Percentiles rank a stretch among this genome's conserved stretches.
Conservation (phyloP, 2,113 vertebrate genomes). For the Amblyornis subalaris region DNA sequence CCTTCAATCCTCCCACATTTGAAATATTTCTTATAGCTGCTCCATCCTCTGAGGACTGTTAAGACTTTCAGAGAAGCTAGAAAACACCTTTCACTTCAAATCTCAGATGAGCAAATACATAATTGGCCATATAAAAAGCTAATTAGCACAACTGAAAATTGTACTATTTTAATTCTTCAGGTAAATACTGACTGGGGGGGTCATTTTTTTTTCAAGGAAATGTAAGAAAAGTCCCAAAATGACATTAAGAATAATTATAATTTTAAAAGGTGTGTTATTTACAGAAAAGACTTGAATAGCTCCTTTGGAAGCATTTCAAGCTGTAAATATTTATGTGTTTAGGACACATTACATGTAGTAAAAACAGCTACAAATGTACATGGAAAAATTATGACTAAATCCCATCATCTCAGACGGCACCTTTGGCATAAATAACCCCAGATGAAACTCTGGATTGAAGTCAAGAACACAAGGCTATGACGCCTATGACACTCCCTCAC, state of each 20-base stretch:
- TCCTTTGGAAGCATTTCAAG: constrained; percentile 3
- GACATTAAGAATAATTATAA: not conserved
- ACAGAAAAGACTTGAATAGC: not conserved
- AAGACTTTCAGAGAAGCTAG: not conserved
- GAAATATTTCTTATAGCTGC: not conserved
- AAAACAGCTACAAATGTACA: not conserved
- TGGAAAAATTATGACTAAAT: not conserved
- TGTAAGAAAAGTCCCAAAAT: not conserved
- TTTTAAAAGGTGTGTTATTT: not conserved
- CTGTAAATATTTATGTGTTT: constrained; percentile 41
- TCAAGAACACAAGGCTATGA: not conserved
- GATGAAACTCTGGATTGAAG: not conserved
- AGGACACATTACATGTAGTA: not conserved
- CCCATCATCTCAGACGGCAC: not conserved
- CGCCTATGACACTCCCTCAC: not conserved
- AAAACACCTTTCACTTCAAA: not conserved
- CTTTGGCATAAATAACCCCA: not conserved
- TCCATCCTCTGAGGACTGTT: not conserved
- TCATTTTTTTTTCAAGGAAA: not conserved
- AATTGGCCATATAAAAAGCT: not conserved
- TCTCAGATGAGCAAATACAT: not conserved
- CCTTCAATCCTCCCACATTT: not conserved
- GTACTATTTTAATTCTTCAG: not conserved
- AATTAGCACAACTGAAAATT: not conserved
- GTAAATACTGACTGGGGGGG: not conserved